phyloP scores from a whole-genome alignment of 2,888 invertebrate species.

The Chloromyia formosa region DNA sequence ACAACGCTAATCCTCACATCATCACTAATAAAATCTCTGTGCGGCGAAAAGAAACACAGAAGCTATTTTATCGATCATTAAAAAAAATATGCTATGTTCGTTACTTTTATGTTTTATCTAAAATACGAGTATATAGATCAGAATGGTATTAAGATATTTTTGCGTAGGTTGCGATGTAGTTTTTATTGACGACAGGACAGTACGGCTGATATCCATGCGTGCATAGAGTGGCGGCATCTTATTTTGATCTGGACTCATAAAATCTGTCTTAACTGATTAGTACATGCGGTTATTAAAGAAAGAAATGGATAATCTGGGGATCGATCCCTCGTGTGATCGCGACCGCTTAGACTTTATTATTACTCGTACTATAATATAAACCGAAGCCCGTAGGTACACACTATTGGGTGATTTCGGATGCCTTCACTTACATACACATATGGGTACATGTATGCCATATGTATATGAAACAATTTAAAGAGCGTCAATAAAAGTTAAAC shows the following conservation, averaged over 20 bases:
- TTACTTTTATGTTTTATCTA: conserved; percentile 15
- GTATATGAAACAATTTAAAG: conserved; percentile 4
- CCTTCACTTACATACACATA: neutral
- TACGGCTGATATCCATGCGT: neutral
- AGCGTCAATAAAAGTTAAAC: conserved; percentile 28
- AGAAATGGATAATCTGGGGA: conserved; percentile 19
- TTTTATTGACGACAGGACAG: conserved; percentile 4
- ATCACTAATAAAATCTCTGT: neutral
- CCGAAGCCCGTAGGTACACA: too few relatives aligned
- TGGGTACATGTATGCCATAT: neutral
- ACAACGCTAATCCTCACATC: conserved; percentile 19
- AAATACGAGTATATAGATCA: conserved; percentile 34
- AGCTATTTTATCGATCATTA: conserved; percentile 40
- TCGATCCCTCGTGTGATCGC: conserved; percentile 21
- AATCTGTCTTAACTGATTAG: conserved; percentile 36
- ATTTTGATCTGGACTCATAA: conserved; percentile 35
- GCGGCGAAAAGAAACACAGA: conserved; percentile 28
- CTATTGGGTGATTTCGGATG: too few relatives aligned
- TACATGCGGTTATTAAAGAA: conserved; percentile 22
- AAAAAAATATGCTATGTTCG: conserved; percentile 19
- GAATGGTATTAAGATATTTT: conserved; percentile 33
- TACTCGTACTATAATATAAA: neutral
- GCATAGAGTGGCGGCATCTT: conserved; percentile 18
- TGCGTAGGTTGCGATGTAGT: conserved; percentile 29
- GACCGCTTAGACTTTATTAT: neutral